phyloP scores from a whole-genome alignment of 2,888 invertebrate species.

The Uloborus plumipes region DNA sequence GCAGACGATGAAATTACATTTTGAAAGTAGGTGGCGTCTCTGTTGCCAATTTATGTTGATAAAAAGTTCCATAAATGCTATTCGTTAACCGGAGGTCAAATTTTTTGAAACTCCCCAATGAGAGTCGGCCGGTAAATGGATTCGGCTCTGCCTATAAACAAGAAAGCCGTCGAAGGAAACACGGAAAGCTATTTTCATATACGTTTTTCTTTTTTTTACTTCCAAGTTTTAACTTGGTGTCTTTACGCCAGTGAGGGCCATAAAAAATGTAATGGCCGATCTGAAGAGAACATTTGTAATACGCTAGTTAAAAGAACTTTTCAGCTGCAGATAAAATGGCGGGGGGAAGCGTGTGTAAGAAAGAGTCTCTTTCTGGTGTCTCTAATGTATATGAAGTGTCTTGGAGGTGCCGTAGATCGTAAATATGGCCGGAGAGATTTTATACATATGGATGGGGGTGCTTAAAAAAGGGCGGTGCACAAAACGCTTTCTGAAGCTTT shows the following conservation, averaged over 20 bases:
- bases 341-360: conserved; percentile 22
- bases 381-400: conserved; percentile 64
- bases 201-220: conserved; percentile 18
- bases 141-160: conserved; percentile 48
- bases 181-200: conserved; percentile 29
- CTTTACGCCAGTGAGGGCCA: conserved; percentile 42
- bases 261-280: conserved; percentile 59
- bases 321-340: conserved; percentile 38
- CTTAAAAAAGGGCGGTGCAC: conserved; percentile 33
- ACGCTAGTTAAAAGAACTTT: conserved; percentile 61
- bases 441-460: conserved; percentile 61
- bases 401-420: conserved; percentile 40
- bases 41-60: background rate
- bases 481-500: conserved; percentile 27
- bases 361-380: conserved; percentile 54
- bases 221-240: conserved; percentile 43
- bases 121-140: conserved; percentile 37
- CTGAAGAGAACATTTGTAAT: conserved; percentile 61
- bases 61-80: conserved; percentile 20
- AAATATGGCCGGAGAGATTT: conserved; percentile 55
- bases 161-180: conserved; percentile 24
- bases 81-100: conserved; percentile 47
- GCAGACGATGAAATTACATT: conserved; percentile 6
- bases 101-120: conserved; percentile 44
- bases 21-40: background rate